phyloP scores from a whole-genome alignment of 2,888 invertebrate genomes.

The Autographa gamma region DNA sequence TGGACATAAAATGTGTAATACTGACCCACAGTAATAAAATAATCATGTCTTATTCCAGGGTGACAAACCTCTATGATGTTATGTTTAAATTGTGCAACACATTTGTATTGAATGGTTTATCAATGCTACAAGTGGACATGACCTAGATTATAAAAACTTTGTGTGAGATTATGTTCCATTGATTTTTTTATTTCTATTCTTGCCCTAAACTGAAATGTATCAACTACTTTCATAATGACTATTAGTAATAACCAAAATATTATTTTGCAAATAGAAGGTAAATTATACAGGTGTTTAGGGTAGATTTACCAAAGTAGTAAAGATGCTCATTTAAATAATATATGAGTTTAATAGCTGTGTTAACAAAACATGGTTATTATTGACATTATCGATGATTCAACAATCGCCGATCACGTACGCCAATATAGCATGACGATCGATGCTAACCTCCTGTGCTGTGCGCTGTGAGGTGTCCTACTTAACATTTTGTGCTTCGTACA shows the following conservation, averaged over 20 bases:
- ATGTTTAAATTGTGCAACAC: neutral
- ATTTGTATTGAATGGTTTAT: neutral
- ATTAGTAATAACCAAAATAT: neutral
- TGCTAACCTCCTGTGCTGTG: neutral
- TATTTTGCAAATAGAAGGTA: neutral
- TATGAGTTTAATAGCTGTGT: conserved; percentile 7
- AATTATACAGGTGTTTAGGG: neutral
- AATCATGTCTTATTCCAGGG: neutral
- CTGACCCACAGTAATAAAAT: neutral
- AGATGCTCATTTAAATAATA: neutral
- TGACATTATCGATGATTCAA: conserved; percentile 36
- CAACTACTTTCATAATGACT: neutral
- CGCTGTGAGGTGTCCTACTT: neutral
- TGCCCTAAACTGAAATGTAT: neutral
- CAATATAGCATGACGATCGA: conserved; percentile 14
- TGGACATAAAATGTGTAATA: neutral
- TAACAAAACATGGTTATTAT: conserved; percentile 15
- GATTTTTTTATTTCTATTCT: neutral
- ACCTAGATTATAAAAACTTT: neutral
- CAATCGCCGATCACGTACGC: conserved; percentile 48
- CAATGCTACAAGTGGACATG: conserved; percentile 1
- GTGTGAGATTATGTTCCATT: neutral
- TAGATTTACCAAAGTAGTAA: neutral
- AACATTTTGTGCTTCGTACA: neutral
- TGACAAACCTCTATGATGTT: neutral